phyloP scores from a whole-genome alignment of 92 coral and sea anemone species.

The Umimayanthus kanabou region DNA sequence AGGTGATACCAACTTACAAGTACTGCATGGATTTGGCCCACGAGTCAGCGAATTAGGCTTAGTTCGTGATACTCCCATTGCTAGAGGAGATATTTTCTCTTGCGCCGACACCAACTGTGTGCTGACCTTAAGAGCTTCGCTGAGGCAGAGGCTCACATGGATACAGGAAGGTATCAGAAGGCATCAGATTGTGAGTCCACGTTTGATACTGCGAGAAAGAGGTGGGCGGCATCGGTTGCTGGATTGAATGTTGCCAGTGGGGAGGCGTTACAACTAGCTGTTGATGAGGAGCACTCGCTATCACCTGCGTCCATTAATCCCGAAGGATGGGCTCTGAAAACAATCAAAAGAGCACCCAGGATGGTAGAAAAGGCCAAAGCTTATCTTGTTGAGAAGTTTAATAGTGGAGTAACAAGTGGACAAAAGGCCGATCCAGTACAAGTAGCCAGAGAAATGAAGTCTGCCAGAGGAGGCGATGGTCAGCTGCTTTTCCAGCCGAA shows the following conservation, averaged over 20 bases:
- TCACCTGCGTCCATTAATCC: constrained; percentile 5
- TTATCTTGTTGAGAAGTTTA: constrained; percentile 44
- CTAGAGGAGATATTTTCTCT: constrained; percentile 47
- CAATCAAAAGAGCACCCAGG: constrained; percentile 31
- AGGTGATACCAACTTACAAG: constrained; percentile 33
- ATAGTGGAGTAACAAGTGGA: constrained; percentile 45
- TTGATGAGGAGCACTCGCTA: constrained; percentile 38
- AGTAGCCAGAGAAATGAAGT: constrained; percentile 55
- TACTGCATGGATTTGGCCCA: constrained; percentile 40
- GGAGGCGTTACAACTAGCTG: constrained; percentile 23
- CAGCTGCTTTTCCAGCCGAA: constrained; percentile 42
- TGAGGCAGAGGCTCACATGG: constrained; percentile 46
- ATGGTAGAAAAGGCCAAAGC: constrained; percentile 41
- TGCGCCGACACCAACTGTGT: constrained; percentile 38
- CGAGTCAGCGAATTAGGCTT: constrained; percentile 28
- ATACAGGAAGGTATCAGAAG: constrained; percentile 41
- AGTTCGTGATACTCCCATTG: constrained; percentile 31
- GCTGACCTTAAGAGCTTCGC: constrained; percentile 40
- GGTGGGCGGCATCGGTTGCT: constrained; percentile 27
- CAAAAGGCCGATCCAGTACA: constrained; percentile 48
- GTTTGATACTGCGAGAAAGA: constrained; percentile 32
- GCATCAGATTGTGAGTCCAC: constrained; percentile 30
- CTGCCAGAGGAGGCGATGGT: constrained; percentile 31
- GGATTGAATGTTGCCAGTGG: constrained; percentile 48
- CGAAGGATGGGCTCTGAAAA: constrained; percentile 57